A percentile compares a stretch with the other conserved stretches of the same genome.
Evolutionary conservation across 2,888 invertebrate species (phyloP).

Genomic region (Eristalis pertinax): DNA sequence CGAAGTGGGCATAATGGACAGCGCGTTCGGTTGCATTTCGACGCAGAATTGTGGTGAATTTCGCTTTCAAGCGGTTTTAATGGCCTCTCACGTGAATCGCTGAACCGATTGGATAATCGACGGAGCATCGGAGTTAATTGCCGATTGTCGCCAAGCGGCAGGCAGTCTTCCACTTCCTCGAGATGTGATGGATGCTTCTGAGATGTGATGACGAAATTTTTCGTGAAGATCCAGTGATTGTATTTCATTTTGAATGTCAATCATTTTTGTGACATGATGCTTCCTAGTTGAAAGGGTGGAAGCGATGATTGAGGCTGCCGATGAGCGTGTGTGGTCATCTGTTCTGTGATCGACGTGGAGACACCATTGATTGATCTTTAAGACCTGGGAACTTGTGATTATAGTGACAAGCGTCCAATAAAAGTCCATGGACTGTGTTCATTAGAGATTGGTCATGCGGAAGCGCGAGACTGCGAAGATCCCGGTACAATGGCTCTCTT

Average conservation of each 20-base stretch:
- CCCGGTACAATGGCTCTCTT: too few species aligned
- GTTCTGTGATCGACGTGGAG: too few species aligned
- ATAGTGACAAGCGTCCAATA: too few species aligned
- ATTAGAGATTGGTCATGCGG: too few species aligned
- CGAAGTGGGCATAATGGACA: background rate
- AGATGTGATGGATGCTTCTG: background rate
- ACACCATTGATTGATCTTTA: too few species aligned
- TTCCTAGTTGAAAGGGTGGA: background rate
- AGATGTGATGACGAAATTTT: background rate
- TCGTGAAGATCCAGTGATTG: background rate
- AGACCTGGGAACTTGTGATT: too few species aligned
- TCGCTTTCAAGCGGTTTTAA: background rate
- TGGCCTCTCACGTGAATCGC: background rate
- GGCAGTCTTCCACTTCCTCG: background rate
- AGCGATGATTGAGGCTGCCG: background rate
- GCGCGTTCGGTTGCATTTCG: background rate
- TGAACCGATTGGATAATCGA: background rate
- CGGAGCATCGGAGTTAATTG: background rate
- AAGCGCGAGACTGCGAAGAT: too few species aligned
- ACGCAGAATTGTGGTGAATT: background rate
- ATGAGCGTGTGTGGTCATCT: too few species aligned
- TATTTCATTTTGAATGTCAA: background rate
- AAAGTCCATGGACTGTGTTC: too few species aligned
- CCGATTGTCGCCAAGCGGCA: background rate
- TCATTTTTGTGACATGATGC: background rate